Base-by-base conservation (phyloP, 2,113 vertebrate genomes). In the Halcyon senegalensis region DNA sequence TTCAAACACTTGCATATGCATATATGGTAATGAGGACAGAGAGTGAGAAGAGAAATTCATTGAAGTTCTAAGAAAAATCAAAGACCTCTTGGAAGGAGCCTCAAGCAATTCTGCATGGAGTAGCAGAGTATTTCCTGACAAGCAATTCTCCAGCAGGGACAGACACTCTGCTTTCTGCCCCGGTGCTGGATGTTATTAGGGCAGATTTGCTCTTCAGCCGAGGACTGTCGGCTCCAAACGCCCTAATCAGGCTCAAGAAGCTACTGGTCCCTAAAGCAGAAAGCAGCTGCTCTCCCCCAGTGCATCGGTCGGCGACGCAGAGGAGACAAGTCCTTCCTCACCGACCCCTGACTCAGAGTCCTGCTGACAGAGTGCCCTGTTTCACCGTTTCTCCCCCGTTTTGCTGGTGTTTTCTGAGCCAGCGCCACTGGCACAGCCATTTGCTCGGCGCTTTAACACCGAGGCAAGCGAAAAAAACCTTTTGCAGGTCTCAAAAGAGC, bases 1-100 rank as follows among this genome's bases (percentile, higher is more conserved):
- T 93, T 92, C 93, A 96, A 95, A 90, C 37, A 92, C 96, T 96
- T 97, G 93, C 96, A 95, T 97, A 96, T 95, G 96, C 80, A 97
- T 96, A 67, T 82, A 95, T 92, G 93, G 84, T 92, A 96, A 97
- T 91, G 76, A 97, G 94, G 92, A 60, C 39, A 83, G 7, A 86
- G 92, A 97, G 92, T 37, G 77, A 92, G 91, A 72, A 81, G 84
- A 96, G 76, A 94, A 89, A 95, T 89, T 96, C 95, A 97, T 96
- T 97, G 96, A 97, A 97, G 95, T 97, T 96, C 94, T 97, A 84
- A 92, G 95, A 91, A 96, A 95, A 95, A 86, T 91, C 96, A 90
- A 91, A 97, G 95, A 79, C 84, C 95, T 96, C 93, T 95, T 94
- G 78, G 95, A 95, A 94, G 89, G 70, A 94, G 94, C 93, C 95